Base-by-base conservation (phyloP, 2,888 invertebrate species). In the Microchrysa polita region DNA sequence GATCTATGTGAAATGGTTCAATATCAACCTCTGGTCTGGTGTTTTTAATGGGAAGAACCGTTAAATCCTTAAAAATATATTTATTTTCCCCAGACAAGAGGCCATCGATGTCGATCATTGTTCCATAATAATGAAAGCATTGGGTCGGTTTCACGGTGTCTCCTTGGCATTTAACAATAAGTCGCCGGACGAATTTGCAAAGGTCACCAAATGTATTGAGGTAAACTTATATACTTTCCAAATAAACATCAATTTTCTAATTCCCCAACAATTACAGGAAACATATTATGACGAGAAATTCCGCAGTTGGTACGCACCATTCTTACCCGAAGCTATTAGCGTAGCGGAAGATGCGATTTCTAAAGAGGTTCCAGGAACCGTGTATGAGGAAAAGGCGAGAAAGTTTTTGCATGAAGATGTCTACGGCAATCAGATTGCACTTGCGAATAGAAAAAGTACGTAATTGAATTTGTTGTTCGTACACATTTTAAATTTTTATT, bases 311-410 rank as follows among this genome's bases (percentile, higher is more conserved):
- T 91, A 91, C 78, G 75, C 76, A 7, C 84, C 82, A 14, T 90
- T 89, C 77, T 87, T 88, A 81, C 83, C 84, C 1, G 81, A 86
- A 4, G 83, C 90, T 12, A 85, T 86, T 34, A 81, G 80, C 0
- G 86, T 90, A 61, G 87, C 90, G 0, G 85, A 87, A 65, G 89
- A 92, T 81, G 91, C 92, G 0, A 87, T 92, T 0, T 84, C 87
- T 75, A 89, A 87, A 77, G 90, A 91, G 79, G 89, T 88, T 77
- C 90, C 90, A 0, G 82, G 86, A 71, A 86, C 88, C 0, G 83
- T 87, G 61, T 91, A 91, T 73, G 86, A 88, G 65, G 85, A 87
- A 1, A 87, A 89, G 78, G 83, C 89, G 0, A 87, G 86, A 65
- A 82, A 87, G 42, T 89, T 89, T 73, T 83, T 86, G 0, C 87